Evolutionary conservation across 2,888 invertebrate species (phyloP).

Genomic region (Andrena haemorrhoa): DNA sequence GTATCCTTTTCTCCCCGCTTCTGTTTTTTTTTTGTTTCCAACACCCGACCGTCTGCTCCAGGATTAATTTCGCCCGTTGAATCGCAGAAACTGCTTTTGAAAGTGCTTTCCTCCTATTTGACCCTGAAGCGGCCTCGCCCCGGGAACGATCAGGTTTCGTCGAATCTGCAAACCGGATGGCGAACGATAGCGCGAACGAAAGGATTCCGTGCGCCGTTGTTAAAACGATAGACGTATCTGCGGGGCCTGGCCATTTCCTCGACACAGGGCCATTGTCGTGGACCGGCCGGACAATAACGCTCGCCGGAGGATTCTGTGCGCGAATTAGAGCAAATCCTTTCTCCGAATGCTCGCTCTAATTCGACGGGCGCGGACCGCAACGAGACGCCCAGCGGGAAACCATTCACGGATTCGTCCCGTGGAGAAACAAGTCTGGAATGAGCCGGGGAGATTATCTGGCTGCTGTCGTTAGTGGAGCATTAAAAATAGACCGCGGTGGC

Average conservation of each 20-base stretch:
- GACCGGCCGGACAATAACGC: constrained; percentile 71
- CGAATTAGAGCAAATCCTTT: constrained; percentile 82
- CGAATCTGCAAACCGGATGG: constrained; percentile 65
- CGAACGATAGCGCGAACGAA: constrained; percentile 50
- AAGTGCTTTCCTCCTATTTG: constrained; percentile 39
- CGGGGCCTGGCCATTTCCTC: constrained; percentile 35
- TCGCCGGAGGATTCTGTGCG: constrained; percentile 75
- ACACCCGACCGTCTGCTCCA: constrained; percentile 13
- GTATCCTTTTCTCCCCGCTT: not conserved
- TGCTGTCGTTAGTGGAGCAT: constrained; percentile 74
- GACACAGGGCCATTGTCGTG: constrained; percentile 59
- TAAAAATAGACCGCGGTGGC: constrained; percentile 69
- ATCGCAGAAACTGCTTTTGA: constrained; percentile 37
- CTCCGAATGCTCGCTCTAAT: constrained; percentile 77
- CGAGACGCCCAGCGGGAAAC: constrained; percentile 78
- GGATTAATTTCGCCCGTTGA: constrained; percentile 54
- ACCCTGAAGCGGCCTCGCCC: constrained; percentile 27
- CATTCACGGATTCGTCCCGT: constrained; percentile 77
- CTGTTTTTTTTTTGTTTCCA: constrained; percentile 26
- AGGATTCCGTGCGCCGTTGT: constrained; percentile 65
- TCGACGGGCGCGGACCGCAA: constrained; percentile 71
- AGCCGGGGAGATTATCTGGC: constrained; percentile 79
- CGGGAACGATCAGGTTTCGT: constrained; percentile 59
- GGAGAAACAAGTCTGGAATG: constrained; percentile 82
- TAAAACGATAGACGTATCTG: constrained; percentile 78